A percentile compares a stretch with the other conserved stretches of the same genome.
Conservation (phyloP, 2,113 vertebrate genomes). For the Microcebus jonahi region DNA sequence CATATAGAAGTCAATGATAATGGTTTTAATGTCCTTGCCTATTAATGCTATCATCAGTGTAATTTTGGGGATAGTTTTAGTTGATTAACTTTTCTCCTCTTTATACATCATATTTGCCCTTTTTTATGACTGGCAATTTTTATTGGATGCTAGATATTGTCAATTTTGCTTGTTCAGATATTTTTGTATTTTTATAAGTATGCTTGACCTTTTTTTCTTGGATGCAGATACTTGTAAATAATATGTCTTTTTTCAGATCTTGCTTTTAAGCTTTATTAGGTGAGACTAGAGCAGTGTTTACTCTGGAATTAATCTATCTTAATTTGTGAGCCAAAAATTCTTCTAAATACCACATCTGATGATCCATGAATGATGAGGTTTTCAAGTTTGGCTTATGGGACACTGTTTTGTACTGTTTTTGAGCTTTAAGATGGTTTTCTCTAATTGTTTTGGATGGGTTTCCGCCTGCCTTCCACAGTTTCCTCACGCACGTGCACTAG, state of each 20-base stretch:
- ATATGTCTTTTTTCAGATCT: neutral
- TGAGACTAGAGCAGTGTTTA: neutral
- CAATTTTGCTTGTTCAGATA: neutral
- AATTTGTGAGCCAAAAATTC: neutral
- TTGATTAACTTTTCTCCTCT: neutral
- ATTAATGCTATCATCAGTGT: neutral
- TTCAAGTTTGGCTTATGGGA: neutral
- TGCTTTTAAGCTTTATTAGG: neutral
- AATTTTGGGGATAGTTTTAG: neutral
- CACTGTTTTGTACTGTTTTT: neutral
- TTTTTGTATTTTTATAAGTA: neutral
- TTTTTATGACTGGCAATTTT: neutral
- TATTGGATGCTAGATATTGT: neutral
- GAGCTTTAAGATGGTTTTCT: neutral
- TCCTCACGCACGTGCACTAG: neutral
- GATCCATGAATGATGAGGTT: neutral
- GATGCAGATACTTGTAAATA: neutral
- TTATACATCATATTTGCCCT: neutral
- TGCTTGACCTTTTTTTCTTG: neutral
- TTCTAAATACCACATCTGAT: neutral
- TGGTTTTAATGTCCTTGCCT: neutral
- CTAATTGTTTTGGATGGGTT: neutral
- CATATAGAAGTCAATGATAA: neutral
- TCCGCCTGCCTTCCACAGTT: neutral
- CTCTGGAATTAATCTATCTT: neutral